phyloP scores from a whole-genome alignment of 2,888 invertebrate species.

The Danaus chrysippus region DNA sequence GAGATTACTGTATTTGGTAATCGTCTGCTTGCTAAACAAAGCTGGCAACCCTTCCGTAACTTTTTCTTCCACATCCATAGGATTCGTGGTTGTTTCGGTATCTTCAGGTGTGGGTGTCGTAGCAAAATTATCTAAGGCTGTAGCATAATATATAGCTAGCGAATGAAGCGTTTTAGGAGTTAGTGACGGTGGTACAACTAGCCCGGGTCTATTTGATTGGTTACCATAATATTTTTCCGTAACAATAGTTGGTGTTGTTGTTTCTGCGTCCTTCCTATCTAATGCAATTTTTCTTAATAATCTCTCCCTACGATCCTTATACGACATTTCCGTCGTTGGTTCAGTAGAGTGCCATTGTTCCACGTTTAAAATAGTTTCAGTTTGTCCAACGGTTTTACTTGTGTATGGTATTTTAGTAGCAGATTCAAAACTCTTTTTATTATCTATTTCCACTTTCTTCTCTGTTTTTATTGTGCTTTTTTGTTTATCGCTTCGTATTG shows the following conservation, averaged over 20 bases:
- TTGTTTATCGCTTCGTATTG: conserved; percentile 45
- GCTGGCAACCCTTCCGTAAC: conserved; percentile 76
- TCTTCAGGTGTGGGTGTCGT: conserved; percentile 61
- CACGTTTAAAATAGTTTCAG: conserved; percentile 39
- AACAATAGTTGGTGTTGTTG: conserved; percentile 57
- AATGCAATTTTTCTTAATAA: conserved; percentile 85
- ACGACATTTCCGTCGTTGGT: conserved; percentile 59
- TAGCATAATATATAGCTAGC: conserved; percentile 88
- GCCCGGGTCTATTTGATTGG: conserved; percentile 75
- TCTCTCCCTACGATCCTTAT: conserved; percentile 83
- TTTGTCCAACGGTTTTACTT: conserved; percentile 43
- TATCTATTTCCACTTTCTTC: conserved; percentile 46
- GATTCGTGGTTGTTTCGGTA: conserved; percentile 50
- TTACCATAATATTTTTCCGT: conserved; percentile 72
- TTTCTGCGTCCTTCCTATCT: conserved; percentile 62
- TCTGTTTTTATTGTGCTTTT: conserved; percentile 36
- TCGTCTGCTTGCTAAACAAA: conserved; percentile 82
- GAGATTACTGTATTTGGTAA: conserved; percentile 80
- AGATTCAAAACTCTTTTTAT: conserved; percentile 59
- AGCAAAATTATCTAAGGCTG: conserved; percentile 80
- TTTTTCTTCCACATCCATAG: conserved; percentile 58
- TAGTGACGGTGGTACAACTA: conserved; percentile 85
- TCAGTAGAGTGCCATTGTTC: conserved; percentile 27
- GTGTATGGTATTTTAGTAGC: conserved; percentile 66
- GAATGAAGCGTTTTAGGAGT: conserved; percentile 89